Conservation (phyloP, 1,140 invertebrate genomes). For the Grapholita molesta region DNA sequence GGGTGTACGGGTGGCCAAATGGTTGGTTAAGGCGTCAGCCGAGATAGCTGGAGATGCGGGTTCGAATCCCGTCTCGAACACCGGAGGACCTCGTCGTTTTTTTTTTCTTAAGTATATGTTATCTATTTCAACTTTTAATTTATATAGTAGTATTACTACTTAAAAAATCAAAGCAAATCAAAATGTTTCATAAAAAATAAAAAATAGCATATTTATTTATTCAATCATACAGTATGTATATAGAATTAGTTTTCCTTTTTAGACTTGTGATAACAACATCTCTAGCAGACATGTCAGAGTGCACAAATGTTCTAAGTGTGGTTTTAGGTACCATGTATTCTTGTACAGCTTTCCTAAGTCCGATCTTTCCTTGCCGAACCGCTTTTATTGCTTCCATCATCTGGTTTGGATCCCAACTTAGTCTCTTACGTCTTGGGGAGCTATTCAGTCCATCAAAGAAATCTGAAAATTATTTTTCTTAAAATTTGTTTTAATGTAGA, state of each 20-base stretch:
- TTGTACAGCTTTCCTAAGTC: conserved; percentile 2
- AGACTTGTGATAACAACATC: not conserved
- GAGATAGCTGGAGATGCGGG: no score
- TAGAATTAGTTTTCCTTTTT: not conserved
- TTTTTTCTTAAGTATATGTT: no score
- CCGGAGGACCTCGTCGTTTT: no score
- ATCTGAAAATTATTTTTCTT: not conserved
- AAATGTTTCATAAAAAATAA: no score
- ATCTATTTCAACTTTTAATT: no score
- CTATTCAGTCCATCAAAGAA: not conserved
- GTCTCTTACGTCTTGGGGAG: not conserved
- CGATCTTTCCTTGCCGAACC: conserved; percentile 2
- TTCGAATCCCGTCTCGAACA: no score
- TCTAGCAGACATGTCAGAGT: not conserved
- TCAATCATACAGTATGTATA: not conserved
- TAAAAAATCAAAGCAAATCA: no score
- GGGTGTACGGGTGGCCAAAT: no score
- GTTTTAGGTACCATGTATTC: conserved; percentile 12
- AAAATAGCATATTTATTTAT: not conserved
- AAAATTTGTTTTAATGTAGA: not conserved
- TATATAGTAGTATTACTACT: no score
- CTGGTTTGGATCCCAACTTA: not conserved
- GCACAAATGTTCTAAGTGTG: conserved; percentile 6
- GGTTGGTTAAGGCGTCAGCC: no score
- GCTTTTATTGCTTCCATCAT: conserved; percentile 18